Evolutionary conservation across 1,140 invertebrate genomes (phyloP), one percentile per base, ranked within the genome.

Genomic region (Nomia melanderi): DNA sequence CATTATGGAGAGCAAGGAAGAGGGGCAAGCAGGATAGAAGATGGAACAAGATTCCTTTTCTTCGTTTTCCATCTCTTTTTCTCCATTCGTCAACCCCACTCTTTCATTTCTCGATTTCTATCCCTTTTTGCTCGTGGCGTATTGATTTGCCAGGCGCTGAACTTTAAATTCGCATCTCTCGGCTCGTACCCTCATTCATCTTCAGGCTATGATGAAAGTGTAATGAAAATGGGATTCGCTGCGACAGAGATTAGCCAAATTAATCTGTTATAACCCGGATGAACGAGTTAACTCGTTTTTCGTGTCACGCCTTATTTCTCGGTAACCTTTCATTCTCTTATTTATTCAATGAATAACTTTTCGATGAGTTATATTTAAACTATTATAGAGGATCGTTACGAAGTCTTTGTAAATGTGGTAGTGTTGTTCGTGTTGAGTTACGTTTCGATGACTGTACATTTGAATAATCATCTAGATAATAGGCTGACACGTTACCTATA

Each of bases 131-230:
- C 47, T 60, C 31, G 25, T 69, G 63, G 29, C 76, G 63, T 75
- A 81, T 79, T 64, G 77, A 81, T 81, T 79, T 39, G n/a, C 64
- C 36, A 75, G 77, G 11, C 74, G 63, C 29, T 41, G 69, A 78
- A 71, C 63, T 74, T 81, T 74, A 71, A 76, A 70, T 33, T 54
- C 47, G 59, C 79, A 63, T 74, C 76, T 29, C 44, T 27, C 1
- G 41, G n/a, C 25, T 60, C 14, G 29, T 41, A 31, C 12, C 41
- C 56, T 31, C 25, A 25, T 25, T 79, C 67, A 64, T 63, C 67
- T 25, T 11, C 11, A 11, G 27, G 47, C 44, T 50, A 31, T 36
- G 50, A 44, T 66, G n/a, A 2, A 14, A 39, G 39, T 12, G 71
- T 6, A 31, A 57, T 31, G 36, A 44, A 44, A 67, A 63, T 39